Percentiles rank a stretch among this genome's conserved stretches.
Conservation (phyloP, 2,797 vertebrate genomes). For the Coregonus ussuriensis region DNA sequence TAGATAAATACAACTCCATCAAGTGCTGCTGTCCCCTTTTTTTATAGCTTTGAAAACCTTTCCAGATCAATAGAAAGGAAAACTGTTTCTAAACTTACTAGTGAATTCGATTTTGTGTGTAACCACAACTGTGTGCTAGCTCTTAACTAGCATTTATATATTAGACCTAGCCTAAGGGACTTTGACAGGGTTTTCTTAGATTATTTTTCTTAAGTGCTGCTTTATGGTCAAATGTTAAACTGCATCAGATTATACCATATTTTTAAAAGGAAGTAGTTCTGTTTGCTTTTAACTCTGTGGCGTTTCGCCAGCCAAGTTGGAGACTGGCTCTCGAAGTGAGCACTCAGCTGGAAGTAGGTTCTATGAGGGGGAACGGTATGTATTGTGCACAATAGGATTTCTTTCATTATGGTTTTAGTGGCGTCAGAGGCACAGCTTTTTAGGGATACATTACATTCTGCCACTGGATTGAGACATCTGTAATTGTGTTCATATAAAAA, state of each 20-base stretch:
- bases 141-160: not conserved
- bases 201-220: no score
- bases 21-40: no score
- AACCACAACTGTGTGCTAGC: not conserved
- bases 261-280: not conserved
- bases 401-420: not conserved
- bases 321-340: not conserved
- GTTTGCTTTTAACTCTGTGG: not conserved
- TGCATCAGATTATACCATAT: no score
- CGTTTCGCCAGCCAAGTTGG: not conserved
- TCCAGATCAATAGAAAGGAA: no score
- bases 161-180: not conserved
- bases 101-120: not conserved
- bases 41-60: no score
- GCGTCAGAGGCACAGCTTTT: not conserved
- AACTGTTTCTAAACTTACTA: not conserved
- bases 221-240: no score
- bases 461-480: not conserved
- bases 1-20: no score
- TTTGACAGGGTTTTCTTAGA: not conserved
- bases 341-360: not conserved
- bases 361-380: not conserved
- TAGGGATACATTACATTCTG: not conserved
- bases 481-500: not conserved
- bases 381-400: not conserved